phyloP scores from a whole-genome alignment of 64 coral and sea anemone species.

The Montipora capricornis region DNA sequence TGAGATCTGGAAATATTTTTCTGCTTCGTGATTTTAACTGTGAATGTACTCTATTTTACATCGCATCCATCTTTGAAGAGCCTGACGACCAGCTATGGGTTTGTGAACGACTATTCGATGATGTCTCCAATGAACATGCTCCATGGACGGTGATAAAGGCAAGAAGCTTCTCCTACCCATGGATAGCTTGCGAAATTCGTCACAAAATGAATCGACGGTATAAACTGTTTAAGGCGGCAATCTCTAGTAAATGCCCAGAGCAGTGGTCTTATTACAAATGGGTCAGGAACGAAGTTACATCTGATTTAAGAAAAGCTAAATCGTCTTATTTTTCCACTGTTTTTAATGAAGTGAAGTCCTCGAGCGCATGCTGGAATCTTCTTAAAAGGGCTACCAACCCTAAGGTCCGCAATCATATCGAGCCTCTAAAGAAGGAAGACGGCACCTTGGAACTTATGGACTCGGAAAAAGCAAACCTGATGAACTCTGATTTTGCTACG shows the following conservation, averaged over 20 bases:
- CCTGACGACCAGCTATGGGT: no score
- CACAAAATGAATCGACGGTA: conserved; percentile 40
- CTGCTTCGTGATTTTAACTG: conserved; percentile 33
- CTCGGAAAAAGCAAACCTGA: no score
- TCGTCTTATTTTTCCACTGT: background rate
- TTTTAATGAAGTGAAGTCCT: background rate
- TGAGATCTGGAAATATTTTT: background rate
- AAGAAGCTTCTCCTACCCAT: conserved; percentile 23
- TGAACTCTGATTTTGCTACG: no score
- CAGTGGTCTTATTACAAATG: conserved; percentile 1
- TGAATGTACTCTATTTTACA: conserved; percentile 10
- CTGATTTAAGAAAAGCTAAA: background rate
- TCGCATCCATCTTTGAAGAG: no score
- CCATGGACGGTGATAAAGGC: conserved; percentile 18
- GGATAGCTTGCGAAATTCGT: conserved; percentile 19
- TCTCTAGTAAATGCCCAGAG: background rate
- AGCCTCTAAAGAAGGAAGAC: no score
- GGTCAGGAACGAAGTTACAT: background rate
- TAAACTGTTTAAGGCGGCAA: conserved; percentile 1
- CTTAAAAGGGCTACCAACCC: no score
- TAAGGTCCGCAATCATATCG: background rate
- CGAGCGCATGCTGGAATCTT: no score
- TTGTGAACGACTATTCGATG: no score
- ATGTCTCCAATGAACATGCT: conserved; percentile 19
- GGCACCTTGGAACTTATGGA: no score